A percentile compares a stretch with the other conserved stretches of the same genome.
Conservation (phyloP, 2,113 vertebrate species). For the Psittacula cyanocephala region DNA sequence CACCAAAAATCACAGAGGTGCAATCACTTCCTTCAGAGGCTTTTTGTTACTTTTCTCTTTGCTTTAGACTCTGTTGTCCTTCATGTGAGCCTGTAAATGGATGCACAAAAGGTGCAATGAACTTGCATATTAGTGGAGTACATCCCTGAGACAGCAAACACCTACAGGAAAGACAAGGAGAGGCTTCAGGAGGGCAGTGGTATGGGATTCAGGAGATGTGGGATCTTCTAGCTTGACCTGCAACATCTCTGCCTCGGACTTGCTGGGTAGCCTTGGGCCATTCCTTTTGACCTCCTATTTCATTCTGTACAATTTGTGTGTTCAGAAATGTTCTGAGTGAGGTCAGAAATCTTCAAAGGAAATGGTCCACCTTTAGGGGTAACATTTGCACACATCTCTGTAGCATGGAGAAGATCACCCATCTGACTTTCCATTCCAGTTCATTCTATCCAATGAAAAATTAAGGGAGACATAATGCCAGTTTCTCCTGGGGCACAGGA, state of each 20-base stretch:
- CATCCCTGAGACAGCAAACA: not conserved
- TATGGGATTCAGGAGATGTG: not conserved
- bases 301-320: not conserved
- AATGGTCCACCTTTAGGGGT: not conserved
- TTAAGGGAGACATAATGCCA: not conserved
- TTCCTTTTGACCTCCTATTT: not conserved
- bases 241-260: not conserved
- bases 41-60: not conserved
- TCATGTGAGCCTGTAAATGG: not conserved
- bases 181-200: not conserved
- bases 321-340: not conserved
- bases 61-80: not conserved
- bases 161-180: not conserved
- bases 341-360: not conserved
- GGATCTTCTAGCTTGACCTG: not conserved
- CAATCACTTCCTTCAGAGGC: not conserved
- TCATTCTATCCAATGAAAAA: not conserved
- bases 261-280: not conserved
- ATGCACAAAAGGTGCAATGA: not conserved
- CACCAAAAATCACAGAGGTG: not conserved
- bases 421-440: not conserved
- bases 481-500: not conserved
- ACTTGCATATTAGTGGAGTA: not conserved
- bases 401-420: not conserved
- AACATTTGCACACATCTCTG: accelerated